Percentiles rank a stretch among this genome's conserved stretches.
phyloP scores from a whole-genome alignment of 2,113 vertebrate genomes.

The Axis porcinus region DNA sequence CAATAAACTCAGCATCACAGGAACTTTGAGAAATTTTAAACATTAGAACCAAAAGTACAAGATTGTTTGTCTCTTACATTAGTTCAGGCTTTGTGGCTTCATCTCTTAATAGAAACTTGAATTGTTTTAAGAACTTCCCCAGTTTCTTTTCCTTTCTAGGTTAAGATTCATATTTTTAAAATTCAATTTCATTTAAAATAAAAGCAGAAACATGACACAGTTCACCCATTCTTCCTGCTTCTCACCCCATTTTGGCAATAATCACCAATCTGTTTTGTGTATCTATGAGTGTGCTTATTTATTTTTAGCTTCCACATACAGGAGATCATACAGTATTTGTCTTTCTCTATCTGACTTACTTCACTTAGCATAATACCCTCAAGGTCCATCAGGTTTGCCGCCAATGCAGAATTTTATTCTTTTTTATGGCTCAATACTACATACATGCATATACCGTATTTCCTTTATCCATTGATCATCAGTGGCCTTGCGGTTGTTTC shows the following conservation, averaged over 20 bases:
- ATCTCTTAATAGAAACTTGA: slow-evolving; percentile 7
- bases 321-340: not conserved
- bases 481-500: not conserved
- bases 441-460: no score
- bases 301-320: not conserved
- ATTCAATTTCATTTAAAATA: not conserved
- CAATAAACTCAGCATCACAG: not conserved
- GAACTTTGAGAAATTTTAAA: slow-evolving; percentile 19
- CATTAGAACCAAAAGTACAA: not conserved
- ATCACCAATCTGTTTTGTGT: not conserved
- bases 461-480: not conserved
- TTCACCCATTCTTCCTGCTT: not conserved
- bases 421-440: not conserved
- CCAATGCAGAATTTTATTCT: not conserved
- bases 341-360: not conserved
- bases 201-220: not conserved
- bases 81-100: not conserved
- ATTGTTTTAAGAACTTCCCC: slow-evolving; percentile 9
- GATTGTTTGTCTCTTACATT: not conserved
- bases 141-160: not conserved
- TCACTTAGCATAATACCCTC: not conserved
- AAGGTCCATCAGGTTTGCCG: not conserved
- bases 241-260: not conserved
- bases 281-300: not conserved
- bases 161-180: not conserved